Conservation (phyloP, 2,888 invertebrate genomes). For the Eledone cirrhosa region DNA sequence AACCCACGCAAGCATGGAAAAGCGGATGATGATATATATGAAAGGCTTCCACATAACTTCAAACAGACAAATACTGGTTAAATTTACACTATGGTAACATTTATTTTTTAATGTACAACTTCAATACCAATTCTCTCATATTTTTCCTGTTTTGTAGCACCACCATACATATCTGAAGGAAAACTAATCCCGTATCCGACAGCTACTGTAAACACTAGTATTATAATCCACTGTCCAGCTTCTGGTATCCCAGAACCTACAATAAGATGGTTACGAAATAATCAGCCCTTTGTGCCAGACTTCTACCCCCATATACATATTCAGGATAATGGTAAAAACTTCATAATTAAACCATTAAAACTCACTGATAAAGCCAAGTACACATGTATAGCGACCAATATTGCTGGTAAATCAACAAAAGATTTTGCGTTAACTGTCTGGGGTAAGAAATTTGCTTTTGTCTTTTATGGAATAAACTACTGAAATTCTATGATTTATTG, state of each 20-base stretch:
- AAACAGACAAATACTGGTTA: no score
- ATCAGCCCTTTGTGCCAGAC: constrained; percentile 44
- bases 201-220: constrained; percentile 63
- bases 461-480: no score
- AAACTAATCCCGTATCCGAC: constrained; percentile 55
- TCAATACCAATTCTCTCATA: not conserved
- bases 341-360: constrained; percentile 49
- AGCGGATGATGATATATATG: no score
- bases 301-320: constrained; percentile 39
- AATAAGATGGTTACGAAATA: constrained; percentile 59
- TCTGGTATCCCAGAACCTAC: constrained; percentile 58
- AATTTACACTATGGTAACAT: not conserved
- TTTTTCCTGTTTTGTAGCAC: constrained; percentile 57
- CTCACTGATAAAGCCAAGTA: constrained; percentile 60
- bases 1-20: no score
- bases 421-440: constrained; percentile 58
- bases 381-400: constrained; percentile 68
- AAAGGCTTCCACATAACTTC: no score
- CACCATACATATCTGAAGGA: constrained; percentile 64
- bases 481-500: no score
- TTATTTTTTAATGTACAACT: not conserved
- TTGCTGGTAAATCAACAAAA: constrained; percentile 65
- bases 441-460: constrained; percentile 47
- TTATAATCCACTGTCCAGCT: constrained; percentile 57
- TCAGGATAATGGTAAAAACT: constrained; percentile 50